Base-by-base conservation (phyloP, 1,140 invertebrate species). In the Pogonomyrmex californicus region DNA sequence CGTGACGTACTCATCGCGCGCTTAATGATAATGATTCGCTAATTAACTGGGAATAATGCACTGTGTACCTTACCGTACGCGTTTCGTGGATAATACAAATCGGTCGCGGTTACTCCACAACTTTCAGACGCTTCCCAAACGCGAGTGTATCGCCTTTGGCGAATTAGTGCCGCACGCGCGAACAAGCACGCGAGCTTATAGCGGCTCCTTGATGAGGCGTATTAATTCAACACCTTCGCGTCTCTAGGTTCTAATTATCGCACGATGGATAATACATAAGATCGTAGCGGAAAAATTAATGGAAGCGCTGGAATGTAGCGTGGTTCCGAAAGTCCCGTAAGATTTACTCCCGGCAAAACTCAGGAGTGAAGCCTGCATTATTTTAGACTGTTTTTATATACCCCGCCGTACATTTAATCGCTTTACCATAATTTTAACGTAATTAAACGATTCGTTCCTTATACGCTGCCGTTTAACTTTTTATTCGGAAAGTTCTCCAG, bases 171-270 rank as follows among this genome's bases (percentile, higher is more conserved):
- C 66, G 44, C 47, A 44, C 75, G 44, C 73, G 81, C 62, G 17
- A 10, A 33, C 47, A 60, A 65, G 47, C 65, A 86, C 51, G 17
- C 66, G 78, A 66, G 38, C 17, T 44, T 33, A 30, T 56, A 44
- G 60, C 41, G 30, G n/a, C 41, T 66, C 38, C 58, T 58, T 78
- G 41, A 73, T 85, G 87, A 68, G 68, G 51, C 44, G 58, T 63
- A 51, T 88, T 86, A 86, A 81, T 86, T 88, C 58, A 81, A 75
- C 44, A 75, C 60, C 33, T 63, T 75, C 30, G 77, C 47, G 30
- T 51, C 70, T 62, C 23, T 17, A 17, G 44, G 44, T 63, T 38
- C 62, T 89, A 90, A 90, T 90, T 90, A 90, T 49, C 38, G 41
- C 54, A 4, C 17, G 41, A 65, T 33, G 49, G 47, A 30, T 79